phyloP scores from a whole-genome alignment of 2,113 vertebrate species.

The Eubucco bourcierii region DNA sequence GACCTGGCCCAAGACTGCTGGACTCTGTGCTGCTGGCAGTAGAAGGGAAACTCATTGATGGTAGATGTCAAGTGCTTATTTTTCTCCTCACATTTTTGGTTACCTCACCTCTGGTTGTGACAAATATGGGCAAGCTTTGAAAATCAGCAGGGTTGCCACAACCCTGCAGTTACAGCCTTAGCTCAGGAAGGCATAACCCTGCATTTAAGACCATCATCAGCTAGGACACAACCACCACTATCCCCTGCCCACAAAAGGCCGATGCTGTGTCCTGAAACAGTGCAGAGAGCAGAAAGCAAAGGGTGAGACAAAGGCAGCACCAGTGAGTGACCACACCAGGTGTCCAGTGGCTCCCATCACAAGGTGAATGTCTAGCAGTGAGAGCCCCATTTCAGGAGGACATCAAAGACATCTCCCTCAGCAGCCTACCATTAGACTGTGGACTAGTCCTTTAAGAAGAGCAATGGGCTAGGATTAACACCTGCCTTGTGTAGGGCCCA shows the following conservation, averaged over 20 bases:
- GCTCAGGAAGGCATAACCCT: background rate
- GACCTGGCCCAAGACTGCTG: background rate
- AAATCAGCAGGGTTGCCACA: background rate
- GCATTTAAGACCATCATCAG: background rate
- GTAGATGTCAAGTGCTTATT: background rate
- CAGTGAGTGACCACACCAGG: rapidly evolving
- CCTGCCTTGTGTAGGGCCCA: background rate
- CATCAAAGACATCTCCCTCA: background rate
- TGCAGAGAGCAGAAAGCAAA: background rate
- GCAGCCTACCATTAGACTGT: background rate
- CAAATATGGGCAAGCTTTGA: background rate
- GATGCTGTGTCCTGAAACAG: background rate
- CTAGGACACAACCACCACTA: background rate
- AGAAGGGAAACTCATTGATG: background rate
- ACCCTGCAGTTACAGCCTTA: background rate
- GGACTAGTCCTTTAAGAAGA: background rate
- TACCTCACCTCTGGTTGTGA: background rate
- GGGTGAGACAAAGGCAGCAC: background rate
- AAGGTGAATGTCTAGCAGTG: background rate
- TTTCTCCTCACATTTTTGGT: background rate
- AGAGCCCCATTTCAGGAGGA: background rate
- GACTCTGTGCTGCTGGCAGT: rapidly evolving
- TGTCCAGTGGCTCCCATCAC: background rate
- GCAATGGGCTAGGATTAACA: background rate
- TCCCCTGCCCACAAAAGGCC: background rate